These are phyloP conservation scores for Glaucomys volans DNA, from an alignment of 2,113 vertebrate genomes.

Conservation along the genomic window DNA sequence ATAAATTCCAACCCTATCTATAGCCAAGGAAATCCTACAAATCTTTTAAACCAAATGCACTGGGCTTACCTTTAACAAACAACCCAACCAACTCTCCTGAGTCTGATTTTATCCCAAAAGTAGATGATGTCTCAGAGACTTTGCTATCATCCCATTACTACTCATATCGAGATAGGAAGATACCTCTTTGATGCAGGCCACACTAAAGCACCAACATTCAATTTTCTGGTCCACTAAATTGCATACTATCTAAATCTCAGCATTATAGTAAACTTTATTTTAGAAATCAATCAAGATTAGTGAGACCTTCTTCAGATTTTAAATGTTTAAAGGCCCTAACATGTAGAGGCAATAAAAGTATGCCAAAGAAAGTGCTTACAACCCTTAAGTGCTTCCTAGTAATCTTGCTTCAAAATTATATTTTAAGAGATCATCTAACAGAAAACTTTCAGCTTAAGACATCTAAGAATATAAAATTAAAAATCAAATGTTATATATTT, in stretches of 20 bases:
- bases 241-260: slow-evolving; percentile 27
- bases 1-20: background rate
- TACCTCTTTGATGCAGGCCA: slow-evolving; percentile 31
- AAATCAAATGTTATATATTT: slow-evolving; percentile 12
- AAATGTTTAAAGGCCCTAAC: slow-evolving; percentile 42
- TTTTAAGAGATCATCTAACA: slow-evolving; percentile 45
- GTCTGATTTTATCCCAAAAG: background rate
- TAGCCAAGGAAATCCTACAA: background rate
- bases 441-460: slow-evolving; percentile 33
- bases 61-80: background rate
- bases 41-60: slow-evolving; percentile 27
- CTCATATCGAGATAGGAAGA: background rate
- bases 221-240: background rate
- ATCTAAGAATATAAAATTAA: slow-evolving; percentile 31
- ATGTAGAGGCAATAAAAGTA: background rate
- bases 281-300: slow-evolving; percentile 33
- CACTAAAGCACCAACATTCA: slow-evolving; percentile 42
- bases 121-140: background rate
- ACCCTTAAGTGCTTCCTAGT: slow-evolving; percentile 1
- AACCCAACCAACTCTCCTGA: background rate
- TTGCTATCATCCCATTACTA: background rate
- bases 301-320: slow-evolving; percentile 14
- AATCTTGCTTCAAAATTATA: slow-evolving; percentile 34
- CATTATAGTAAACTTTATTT: slow-evolving; percentile 51
- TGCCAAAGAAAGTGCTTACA: slow-evolving; percentile 25